phyloP scores from a whole-genome alignment of 2,113 vertebrate genomes.

The Beaufortia kweichowensis region DNA sequence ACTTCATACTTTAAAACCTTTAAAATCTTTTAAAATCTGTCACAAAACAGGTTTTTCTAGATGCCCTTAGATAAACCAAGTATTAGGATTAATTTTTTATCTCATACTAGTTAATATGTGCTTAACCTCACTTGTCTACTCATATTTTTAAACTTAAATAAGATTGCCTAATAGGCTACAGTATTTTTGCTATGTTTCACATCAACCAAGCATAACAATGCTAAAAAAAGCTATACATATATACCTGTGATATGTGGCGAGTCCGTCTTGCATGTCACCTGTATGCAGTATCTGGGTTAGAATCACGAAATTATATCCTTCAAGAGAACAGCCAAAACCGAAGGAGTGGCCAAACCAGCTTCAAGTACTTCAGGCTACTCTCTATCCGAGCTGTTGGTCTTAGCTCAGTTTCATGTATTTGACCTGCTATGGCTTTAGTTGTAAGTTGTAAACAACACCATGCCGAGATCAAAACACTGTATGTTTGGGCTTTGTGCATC shows the following conservation, averaged over 20 bases:
- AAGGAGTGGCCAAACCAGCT: constrained; percentile 49
- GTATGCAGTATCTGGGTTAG: neutral
- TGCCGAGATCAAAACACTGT: neutral
- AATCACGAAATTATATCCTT: constrained; percentile 13
- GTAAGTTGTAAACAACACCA: neutral
- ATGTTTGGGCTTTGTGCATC: neutral
- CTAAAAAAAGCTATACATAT: neutral
- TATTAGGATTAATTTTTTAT: no score
- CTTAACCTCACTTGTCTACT: no score
- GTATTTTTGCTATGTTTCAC: neutral
- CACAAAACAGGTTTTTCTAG: no score
- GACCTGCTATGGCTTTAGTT: neutral
- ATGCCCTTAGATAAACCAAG: no score
- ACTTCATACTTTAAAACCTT: no score
- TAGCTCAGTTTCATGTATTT: neutral
- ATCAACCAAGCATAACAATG: neutral
- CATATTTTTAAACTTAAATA: no score
- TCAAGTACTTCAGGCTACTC: constrained; percentile 12
- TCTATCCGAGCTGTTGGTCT: neutral
- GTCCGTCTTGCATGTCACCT: constrained; percentile 28
- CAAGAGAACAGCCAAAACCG: constrained; percentile 28
- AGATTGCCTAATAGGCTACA: neutral
- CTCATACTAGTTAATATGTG: no score
- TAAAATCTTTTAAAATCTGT: no score
- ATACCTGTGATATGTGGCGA: constrained; percentile 42